Base-by-base conservation (phyloP, 1,140 invertebrate genomes). In the Leptinotarsa texana region DNA sequence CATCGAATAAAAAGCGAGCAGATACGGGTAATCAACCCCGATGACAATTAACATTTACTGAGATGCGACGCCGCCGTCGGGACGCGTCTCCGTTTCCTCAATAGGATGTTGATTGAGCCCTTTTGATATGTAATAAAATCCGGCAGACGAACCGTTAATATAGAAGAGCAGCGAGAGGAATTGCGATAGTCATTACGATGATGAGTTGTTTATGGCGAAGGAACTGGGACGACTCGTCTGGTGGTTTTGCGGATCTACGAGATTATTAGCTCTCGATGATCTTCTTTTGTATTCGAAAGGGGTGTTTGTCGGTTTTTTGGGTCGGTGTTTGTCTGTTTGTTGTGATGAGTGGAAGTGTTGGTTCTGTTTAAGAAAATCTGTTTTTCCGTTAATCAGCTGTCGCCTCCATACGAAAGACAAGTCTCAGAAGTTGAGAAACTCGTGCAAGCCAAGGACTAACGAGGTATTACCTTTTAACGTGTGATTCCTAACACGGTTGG, bases 41-140 rank as follows among this genome's bases (percentile, higher is more conserved):
- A 18, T 27, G 24, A 67, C 65, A 42, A 57, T 57, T 67, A 33
- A 67, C 65, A 67, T 67, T 67, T 67, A 67, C 17, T 2, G 42
- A 27, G 18, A 67, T 42, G 24, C 13, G 24, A 42, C n/a, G 42
- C 21, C 65, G 65, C 24, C 65, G 65, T 42, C 65, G 8, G 13
- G 65, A 27, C 65, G 65, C 65, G 18, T 67, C 24, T 24, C 15
- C 51, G n/a, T 57, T 24, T 22, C 27, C 65, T 67, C 65, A 67
- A 67, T 67, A 67, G 65, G 11, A 67, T 67, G 65, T 24, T 67
- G 65, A 67, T 67, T 67, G 42, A 67, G 65, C 65, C 65, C 65
- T 17, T 67, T 67, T 67, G 65, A 67, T 27, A 27, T 27, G 65
- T 42, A 67, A 67, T 67, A 67, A 67, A 67, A 67, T 67, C 65